phyloP scores from a whole-genome alignment of 2,888 invertebrate genomes.

The Latrodectus hesperus region DNA sequence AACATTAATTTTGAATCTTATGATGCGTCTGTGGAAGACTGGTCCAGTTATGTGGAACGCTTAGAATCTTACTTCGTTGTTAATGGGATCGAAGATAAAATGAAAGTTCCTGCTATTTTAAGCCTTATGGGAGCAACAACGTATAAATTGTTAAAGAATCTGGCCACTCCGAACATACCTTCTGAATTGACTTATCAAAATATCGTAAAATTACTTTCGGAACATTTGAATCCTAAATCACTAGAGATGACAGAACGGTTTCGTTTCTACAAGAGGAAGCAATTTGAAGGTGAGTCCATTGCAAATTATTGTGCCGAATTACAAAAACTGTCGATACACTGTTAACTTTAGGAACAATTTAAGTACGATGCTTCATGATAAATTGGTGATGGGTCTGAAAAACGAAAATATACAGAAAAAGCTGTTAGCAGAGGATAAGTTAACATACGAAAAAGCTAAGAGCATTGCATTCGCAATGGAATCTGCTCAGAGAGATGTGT shows the following conservation, averaged over 20 bases:
- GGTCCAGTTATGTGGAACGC: conserved; percentile 42
- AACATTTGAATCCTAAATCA: conserved; percentile 47
- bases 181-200: conserved; percentile 46
- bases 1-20: too few species aligned
- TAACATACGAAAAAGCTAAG: conserved; percentile 55
- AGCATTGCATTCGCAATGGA: conserved; percentile 55
- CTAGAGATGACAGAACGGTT: conserved; percentile 46
- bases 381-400: conserved; percentile 55
- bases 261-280: conserved; percentile 49
- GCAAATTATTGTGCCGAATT: conserved; percentile 49
- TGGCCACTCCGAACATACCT: conserved; percentile 42
- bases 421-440: conserved; percentile 55
- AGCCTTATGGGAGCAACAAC: conserved; percentile 51
- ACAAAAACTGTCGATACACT: conserved; percentile 40
- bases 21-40: conserved; percentile 50
- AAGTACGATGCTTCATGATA: conserved; percentile 52
- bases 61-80: conserved; percentile 48
- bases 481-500: conserved; percentile 57
- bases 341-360: conserved; percentile 51
- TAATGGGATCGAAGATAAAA: conserved; percentile 46
- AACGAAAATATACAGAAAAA: conserved; percentile 54
- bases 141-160: conserved; percentile 51
- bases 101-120: conserved; percentile 49
- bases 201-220: conserved; percentile 51
- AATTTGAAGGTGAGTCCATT: conserved; percentile 47